A percentile compares a stretch with the other conserved stretches of the same genome.
These are phyloP conservation scores for Nycticryphes semicollaris DNA, from an alignment of 2,113 vertebrate genomes.

Conservation along the genomic window DNA sequence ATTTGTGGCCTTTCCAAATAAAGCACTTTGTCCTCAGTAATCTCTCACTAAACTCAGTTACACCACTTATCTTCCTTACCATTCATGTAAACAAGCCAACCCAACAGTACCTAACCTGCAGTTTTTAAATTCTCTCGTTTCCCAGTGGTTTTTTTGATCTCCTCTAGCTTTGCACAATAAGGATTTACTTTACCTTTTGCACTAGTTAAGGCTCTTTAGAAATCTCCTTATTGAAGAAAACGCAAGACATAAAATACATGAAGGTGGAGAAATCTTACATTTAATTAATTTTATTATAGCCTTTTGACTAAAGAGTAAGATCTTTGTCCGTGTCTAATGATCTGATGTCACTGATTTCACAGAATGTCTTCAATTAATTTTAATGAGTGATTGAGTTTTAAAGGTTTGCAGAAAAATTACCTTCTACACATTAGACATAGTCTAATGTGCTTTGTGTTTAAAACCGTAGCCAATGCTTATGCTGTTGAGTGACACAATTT, in stretches of 20 bases:
- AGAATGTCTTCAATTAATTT: background rate
- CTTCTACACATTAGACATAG: background rate
- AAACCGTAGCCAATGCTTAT: background rate
- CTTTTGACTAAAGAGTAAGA: background rate
- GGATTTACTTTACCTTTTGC: background rate
- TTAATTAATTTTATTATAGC: background rate
- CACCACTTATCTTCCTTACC: background rate
- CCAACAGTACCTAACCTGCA: background rate
- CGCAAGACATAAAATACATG: background rate
- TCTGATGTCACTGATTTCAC: background rate
- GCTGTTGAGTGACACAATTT: background rate
- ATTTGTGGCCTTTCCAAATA: background rate
- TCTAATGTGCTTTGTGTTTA: background rate
- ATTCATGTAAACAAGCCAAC: background rate
- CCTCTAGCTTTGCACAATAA: background rate
- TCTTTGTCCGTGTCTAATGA: background rate
- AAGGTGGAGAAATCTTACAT: background rate
- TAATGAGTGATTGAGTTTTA: background rate
- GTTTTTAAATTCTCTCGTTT: background rate
- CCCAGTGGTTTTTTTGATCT: background rate
- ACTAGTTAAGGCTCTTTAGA: background rate
- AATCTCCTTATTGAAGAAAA: background rate
- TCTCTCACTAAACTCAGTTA: background rate
- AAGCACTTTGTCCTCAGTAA: background rate
- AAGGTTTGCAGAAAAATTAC: background rate